Base-by-base conservation (phyloP, 2,797 vertebrate species). In the Pipistrellus nathusii region DNA sequence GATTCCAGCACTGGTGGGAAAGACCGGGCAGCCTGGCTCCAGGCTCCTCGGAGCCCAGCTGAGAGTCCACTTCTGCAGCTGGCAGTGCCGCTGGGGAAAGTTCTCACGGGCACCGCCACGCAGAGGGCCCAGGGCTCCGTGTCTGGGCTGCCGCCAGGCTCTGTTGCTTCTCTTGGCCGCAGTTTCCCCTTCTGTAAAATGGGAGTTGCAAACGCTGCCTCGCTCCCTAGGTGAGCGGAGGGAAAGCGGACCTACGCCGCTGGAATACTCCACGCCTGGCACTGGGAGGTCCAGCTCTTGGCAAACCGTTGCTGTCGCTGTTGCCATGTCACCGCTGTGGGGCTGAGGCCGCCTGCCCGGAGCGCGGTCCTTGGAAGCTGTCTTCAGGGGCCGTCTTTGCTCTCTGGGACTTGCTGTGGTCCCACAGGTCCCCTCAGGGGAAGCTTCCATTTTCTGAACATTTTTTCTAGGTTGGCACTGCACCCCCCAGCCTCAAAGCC, bases 11-110 rank as follows among this genome's bases (percentile, higher is more conserved):
- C 78, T 27, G 20, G 20, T 5, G 20, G 57, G 41, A 25, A 15
- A 48, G 27, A 11, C 12, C 30, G 6, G 32, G 62, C 66, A 66
- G 30, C 77, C n/a, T 0, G 13, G 27, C 38, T 55, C 4, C 44
- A 27, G 57, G 12, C 21, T 21, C 66, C 64, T 15, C 6, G 1
- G 15, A 35, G n/a, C 76, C 44, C 10, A 0, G 1, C 57, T 1
- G 1, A 0, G 6, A 15, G 1, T 20, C 10, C 30, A 2, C 25
- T 30, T 8, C 51, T 35, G 32, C 51, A 30, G 72, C 44, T 72
- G 14, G 0, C 0, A 38, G 17, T 1, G 17, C 5, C 4, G 2
- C 15, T 6, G 30, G 27, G 2, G n/a, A 48, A 38, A 10, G 7
- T 27, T n/a, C 27, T 41, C 14, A 41, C 7, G 32, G 41, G 75